Percentiles rank a stretch among this genome's conserved stretches.
Evolutionary conservation across 1,140 invertebrate species (phyloP).

Genomic region (Drosophila auraria): DNA sequence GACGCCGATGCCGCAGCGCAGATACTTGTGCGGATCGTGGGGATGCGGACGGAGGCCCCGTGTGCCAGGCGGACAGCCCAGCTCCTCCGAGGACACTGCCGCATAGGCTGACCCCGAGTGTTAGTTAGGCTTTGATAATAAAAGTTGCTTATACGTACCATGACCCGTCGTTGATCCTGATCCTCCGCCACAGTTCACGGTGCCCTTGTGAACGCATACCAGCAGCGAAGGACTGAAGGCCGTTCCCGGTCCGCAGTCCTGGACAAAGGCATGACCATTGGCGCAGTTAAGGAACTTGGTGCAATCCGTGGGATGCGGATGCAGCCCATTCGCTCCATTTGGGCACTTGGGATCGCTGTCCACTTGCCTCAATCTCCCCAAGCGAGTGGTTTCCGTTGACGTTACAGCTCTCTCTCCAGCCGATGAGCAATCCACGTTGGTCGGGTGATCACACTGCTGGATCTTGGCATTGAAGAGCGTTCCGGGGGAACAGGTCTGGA

Average conservation of each 20-base stretch:
- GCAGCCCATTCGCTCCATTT: constrained; percentile 85
- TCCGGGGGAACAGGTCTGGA: constrained; percentile 88
- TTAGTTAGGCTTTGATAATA: constrained; percentile 39
- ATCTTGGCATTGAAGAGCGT: constrained; percentile 89
- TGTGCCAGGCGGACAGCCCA: constrained; percentile 48
- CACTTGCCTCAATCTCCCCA: constrained; percentile 43
- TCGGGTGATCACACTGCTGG: constrained; percentile 88
- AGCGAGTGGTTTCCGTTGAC: constrained; percentile 34
- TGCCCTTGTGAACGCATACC: constrained; percentile 88
- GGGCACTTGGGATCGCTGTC: constrained; percentile 83
- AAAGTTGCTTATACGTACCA: constrained; percentile 39
- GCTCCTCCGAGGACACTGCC: background rate
- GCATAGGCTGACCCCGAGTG: constrained; percentile 33
- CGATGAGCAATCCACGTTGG: constrained; percentile 25
- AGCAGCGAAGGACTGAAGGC: constrained; percentile 87
- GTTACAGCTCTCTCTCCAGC: background rate
- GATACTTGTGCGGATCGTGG: constrained; percentile 87
- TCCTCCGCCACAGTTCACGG: constrained; percentile 85
- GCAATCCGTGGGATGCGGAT: constrained; percentile 88
- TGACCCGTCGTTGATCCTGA: background rate
- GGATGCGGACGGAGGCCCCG: constrained; percentile 87
- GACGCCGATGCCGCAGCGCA: constrained; percentile 88
- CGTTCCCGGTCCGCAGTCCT: constrained; percentile 89
- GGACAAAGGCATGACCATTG: constrained; percentile 87
- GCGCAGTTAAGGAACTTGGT: constrained; percentile 89